Percentiles rank a stretch among this genome's conserved stretches.
Evolutionary conservation across 2,888 invertebrate genomes (phyloP).

Genomic region (Agrotis segetum): DNA sequence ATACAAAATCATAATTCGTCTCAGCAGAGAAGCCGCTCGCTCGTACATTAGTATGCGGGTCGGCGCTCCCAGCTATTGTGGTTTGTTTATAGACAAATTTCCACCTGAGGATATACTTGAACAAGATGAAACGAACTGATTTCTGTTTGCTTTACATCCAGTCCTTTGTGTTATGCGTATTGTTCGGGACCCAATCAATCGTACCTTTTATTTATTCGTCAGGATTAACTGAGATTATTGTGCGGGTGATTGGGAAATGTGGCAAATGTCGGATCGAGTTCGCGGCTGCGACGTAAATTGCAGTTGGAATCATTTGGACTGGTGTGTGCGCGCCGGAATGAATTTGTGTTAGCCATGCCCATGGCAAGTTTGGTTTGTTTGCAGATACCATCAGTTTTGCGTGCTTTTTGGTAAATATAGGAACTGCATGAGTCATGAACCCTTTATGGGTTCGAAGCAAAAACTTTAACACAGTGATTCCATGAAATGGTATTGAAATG

Average conservation of each 20-base stretch:
- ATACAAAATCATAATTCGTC: slow-evolving; percentile 51
- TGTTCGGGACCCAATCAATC: slow-evolving; percentile 63
- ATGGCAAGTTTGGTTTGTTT: slow-evolving; percentile 45
- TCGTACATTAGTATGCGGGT: slow-evolving; percentile 76
- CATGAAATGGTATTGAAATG: neutral
- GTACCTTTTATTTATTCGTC: slow-evolving; percentile 63
- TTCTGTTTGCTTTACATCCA: slow-evolving; percentile 72
- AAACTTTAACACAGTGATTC: neutral
- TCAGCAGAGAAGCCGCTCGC: slow-evolving; percentile 62
- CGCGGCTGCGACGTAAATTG: slow-evolving; percentile 43
- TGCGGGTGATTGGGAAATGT: slow-evolving; percentile 21
- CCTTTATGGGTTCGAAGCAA: neutral
- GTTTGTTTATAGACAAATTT: slow-evolving; percentile 81
- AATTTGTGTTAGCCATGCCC: slow-evolving; percentile 43
- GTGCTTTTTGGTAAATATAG: slow-evolving; percentile 14
- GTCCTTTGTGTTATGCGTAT: slow-evolving; percentile 56
- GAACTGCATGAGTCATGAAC: neutral
- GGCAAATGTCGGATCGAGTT: slow-evolving; percentile 19
- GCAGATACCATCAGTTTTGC: slow-evolving; percentile 36
- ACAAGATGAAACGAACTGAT: slow-evolving; percentile 70
- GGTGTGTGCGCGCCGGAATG: slow-evolving; percentile 40
- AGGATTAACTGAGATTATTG: slow-evolving; percentile 60
- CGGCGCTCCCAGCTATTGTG: slow-evolving; percentile 73
- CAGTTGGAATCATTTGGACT: slow-evolving; percentile 47
- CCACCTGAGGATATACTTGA: slow-evolving; percentile 76